phyloP scores from a whole-genome alignment of 2,888 invertebrate genomes.

The Drosophila emarginata region DNA sequence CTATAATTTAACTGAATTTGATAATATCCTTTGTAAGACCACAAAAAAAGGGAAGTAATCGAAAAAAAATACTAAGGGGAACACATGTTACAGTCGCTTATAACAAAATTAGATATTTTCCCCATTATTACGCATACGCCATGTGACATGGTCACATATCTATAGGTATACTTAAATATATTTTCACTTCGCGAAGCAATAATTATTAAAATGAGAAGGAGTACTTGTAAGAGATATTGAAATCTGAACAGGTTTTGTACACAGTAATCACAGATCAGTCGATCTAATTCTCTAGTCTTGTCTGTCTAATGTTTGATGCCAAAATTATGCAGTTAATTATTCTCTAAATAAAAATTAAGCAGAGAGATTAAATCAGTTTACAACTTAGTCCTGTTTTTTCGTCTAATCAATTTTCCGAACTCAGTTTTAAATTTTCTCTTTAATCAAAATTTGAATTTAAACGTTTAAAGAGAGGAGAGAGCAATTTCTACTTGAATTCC shows the following conservation, averaged over 20 bases:
- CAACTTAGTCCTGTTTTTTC: too few relatives aligned
- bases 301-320: too few relatives aligned
- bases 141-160: background rate
- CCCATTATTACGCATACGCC: background rate
- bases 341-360: too few relatives aligned
- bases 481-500: background rate
- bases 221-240: too few relatives aligned
- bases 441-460: background rate
- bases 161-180: background rate
- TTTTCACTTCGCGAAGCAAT: too few relatives aligned
- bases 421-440: background rate
- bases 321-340: too few relatives aligned
- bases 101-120: background rate
- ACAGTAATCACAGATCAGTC: too few relatives aligned
- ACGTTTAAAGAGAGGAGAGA: background rate
- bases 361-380: too few relatives aligned
- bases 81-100: background rate
- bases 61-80: background rate
- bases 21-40: background rate
- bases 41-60: background rate
- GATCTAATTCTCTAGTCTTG: too few relatives aligned
- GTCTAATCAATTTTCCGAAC: background rate
- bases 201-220: too few relatives aligned
- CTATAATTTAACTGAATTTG: too few relatives aligned
- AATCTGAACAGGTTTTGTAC: too few relatives aligned